Percentiles rank a stretch among this genome's conserved stretches.
phyloP scores from a whole-genome alignment of 2,113 vertebrate species.

The Arvicanthis niloticus region DNA sequence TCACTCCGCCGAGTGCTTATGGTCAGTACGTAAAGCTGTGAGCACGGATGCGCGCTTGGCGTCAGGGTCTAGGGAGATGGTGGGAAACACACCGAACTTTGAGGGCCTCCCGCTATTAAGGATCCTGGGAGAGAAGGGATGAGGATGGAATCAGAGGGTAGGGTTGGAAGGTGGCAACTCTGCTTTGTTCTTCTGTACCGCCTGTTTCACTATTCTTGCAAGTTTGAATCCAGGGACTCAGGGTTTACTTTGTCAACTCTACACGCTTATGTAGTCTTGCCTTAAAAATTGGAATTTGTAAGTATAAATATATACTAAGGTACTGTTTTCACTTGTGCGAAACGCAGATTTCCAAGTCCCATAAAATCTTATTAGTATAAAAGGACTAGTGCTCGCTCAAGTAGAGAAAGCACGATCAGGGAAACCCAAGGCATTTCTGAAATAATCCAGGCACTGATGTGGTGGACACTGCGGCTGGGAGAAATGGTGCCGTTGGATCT shows the following conservation, averaged over 20 bases:
- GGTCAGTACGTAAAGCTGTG: background rate
- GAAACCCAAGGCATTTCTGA: background rate
- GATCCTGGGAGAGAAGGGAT: background rate
- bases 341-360: background rate
- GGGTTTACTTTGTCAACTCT: background rate
- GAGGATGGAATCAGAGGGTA: background rate
- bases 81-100: background rate
- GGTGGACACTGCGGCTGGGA: background rate
- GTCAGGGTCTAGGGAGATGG: background rate
- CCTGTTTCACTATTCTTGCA: background rate
- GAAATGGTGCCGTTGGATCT: background rate
- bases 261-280: background rate
- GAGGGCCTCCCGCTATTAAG: background rate
- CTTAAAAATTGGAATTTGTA: background rate
- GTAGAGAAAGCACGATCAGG: background rate
- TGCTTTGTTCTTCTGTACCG: background rate
- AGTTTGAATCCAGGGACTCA: background rate
- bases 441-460: background rate
- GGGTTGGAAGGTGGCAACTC: background rate
- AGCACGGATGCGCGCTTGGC: background rate
- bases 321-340: background rate
- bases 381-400: background rate
- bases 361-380: background rate
- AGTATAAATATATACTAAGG: background rate
- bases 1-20: background rate